Evolutionary conservation across 1,140 invertebrate species (phyloP).

Genomic region (Mylabris phalerata): DNA sequence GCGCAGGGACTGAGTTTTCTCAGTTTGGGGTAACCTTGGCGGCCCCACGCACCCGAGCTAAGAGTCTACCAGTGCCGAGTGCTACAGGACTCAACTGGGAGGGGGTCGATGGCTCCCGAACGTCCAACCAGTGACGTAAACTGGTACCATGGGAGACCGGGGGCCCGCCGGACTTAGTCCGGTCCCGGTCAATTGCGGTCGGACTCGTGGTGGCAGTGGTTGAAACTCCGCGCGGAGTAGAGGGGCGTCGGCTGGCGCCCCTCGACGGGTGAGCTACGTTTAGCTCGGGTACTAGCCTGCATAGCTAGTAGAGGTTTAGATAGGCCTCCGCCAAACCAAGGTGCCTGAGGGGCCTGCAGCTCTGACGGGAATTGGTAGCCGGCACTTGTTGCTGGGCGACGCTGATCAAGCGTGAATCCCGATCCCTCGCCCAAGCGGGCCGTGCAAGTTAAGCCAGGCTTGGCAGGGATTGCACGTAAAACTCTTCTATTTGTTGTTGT

Average conservation of each 20-base stretch:
- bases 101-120: slow-evolving; percentile 16
- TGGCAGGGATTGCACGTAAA: slow-evolving; percentile 29
- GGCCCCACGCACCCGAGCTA: too few species aligned
- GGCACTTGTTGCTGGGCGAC: not conserved
- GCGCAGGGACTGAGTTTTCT: too few species aligned
- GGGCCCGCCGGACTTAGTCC: too few species aligned
- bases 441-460: slow-evolving; percentile 13
- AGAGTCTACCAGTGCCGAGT: not conserved
- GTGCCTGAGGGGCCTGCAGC: not conserved
- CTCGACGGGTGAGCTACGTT: not conserved
- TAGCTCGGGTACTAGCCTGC: not conserved
- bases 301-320: not conserved
- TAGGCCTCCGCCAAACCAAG: not conserved
- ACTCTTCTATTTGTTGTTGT: slow-evolving; percentile 26
- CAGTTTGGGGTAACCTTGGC: too few species aligned
- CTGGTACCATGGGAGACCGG: too few species aligned
- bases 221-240: too few species aligned
- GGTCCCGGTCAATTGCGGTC: too few species aligned
- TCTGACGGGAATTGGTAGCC: not conserved
- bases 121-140: too few species aligned
- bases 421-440: not conserved
- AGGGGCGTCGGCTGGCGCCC: not conserved
- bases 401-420: not conserved
- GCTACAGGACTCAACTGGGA: not conserved
- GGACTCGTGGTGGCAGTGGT: too few species aligned